Evolutionary conservation across 92 coral and sea anemone genomes (phyloP).

Genomic region (Heliopora coerulea): DNA sequence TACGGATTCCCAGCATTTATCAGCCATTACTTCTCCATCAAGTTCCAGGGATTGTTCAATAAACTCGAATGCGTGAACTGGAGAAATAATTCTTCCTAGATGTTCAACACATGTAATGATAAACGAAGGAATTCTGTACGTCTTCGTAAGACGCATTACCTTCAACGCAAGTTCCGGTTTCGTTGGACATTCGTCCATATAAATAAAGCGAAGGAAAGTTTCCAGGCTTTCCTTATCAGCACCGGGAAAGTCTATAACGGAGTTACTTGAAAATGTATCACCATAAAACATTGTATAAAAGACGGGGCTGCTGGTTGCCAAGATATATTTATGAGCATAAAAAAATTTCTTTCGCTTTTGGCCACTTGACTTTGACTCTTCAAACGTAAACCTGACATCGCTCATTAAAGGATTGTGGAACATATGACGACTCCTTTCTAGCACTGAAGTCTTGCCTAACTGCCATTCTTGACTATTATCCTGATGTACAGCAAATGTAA

Average conservation of each 20-base stretch:
- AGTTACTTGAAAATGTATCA: conserved; percentile 34
- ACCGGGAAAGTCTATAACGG: conserved; percentile 56
- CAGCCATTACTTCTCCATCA: conserved; percentile 37
- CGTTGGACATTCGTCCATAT: conserved; percentile 61
- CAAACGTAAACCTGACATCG: conserved; percentile 41
- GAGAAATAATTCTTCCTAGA: conserved; percentile 51
- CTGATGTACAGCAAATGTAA: too few relatives aligned
- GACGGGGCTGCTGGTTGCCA: conserved; percentile 68
- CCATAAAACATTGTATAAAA: conserved; percentile 78
- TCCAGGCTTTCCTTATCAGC: conserved; percentile 64
- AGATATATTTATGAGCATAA: conserved; percentile 71
- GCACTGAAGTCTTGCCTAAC: conserved; percentile 5
- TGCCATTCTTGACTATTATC: conserved; percentile 24
- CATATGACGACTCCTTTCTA: conserved; percentile 38
- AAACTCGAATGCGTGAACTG: conserved; percentile 62
- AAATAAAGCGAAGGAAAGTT: conserved; percentile 65
- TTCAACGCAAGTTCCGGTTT: conserved; percentile 60
- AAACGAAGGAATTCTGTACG: conserved; percentile 61
- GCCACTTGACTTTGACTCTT: too few relatives aligned
- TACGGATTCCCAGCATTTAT: conserved; percentile 56
- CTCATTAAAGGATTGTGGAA: conserved; percentile 46
- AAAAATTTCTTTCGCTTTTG: background rate
- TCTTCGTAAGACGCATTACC: conserved; percentile 66
- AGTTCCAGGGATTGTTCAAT: conserved; percentile 45
- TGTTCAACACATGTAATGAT: conserved; percentile 59